phyloP scores from a whole-genome alignment of 2,797 vertebrate genomes.

The Notamacropus eugenii region DNA sequence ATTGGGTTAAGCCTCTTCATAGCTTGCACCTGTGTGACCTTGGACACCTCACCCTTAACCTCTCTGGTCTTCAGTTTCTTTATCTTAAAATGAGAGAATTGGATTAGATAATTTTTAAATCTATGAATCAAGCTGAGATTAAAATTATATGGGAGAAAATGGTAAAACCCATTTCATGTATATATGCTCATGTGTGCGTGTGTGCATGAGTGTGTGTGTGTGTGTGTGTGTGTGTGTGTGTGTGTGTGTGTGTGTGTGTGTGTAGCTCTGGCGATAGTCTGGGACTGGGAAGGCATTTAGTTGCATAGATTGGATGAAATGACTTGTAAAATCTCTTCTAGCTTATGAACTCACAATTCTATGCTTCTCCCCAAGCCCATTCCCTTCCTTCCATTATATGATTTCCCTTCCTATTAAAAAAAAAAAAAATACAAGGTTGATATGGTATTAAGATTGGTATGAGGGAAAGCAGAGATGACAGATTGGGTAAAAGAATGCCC shows the following conservation, averaged over 20 bases:
- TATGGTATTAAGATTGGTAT: constrained; percentile 13
- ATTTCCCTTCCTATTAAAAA: background rate
- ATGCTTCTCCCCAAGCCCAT: background rate
- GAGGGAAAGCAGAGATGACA: background rate
- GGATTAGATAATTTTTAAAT: background rate
- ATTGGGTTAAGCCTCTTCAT: background rate
- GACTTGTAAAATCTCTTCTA: background rate
- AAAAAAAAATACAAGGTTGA: background rate
- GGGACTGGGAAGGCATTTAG: constrained; percentile 17
- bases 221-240: no score
- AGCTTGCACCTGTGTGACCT: background rate
- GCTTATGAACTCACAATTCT: background rate
- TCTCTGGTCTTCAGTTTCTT: background rate
- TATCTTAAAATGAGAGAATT: background rate
- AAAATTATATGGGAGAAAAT: background rate
- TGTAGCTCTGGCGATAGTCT: background rate
- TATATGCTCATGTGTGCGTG: no score
- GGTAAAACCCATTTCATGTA: background rate
- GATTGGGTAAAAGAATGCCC: background rate
- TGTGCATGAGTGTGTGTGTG: no score
- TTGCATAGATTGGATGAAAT: background rate
- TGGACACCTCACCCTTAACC: background rate
- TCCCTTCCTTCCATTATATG: constrained; percentile 6
- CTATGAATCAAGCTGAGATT: background rate
- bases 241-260: no score